Conservation (phyloP, 2,113 vertebrate species). For the Thunnus thynnus region DNA sequence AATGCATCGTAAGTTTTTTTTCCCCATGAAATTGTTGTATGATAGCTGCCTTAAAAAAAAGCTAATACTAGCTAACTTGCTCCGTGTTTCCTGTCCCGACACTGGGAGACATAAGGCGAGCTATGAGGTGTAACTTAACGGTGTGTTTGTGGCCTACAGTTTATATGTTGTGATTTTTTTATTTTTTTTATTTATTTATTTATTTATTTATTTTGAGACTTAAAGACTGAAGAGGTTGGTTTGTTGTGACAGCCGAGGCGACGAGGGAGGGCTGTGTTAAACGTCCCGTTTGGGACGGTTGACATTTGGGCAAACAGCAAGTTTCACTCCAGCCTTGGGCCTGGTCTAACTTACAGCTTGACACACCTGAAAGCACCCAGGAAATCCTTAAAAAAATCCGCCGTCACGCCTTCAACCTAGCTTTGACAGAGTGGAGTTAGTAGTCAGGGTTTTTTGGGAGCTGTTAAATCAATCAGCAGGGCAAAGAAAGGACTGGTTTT, state of each 20-base stretch:
- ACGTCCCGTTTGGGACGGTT: conserved; percentile 38
- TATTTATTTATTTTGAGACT: not conserved
- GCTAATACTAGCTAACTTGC: conserved; percentile 64
- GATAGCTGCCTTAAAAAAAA: conserved; percentile 41
- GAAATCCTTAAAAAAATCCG: conserved; percentile 19
- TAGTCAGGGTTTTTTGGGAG: not conserved
- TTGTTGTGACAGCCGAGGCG: conserved; percentile 65
- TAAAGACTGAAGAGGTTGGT: not conserved
- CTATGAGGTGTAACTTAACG: not conserved
- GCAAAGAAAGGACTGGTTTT: conserved; percentile 26
- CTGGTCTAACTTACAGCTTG: conserved; percentile 18
- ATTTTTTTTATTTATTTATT: not conserved
- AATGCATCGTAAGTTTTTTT: conserved; percentile 93
- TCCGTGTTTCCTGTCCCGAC: conserved; percentile 35
- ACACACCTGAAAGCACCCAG: conserved; percentile 64
- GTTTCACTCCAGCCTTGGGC: conserved; percentile 32
- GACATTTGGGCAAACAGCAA: conserved; percentile 40
- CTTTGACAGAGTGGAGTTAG: conserved; percentile 1
- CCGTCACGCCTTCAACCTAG: not conserved
- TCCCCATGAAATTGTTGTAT: conserved; percentile 40
- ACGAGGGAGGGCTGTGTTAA: not conserved
- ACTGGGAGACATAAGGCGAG: not conserved
- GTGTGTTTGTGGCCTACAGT: conserved; percentile 40
- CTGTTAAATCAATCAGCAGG: conserved; percentile 67
- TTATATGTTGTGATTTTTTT: conserved; percentile 6